Percentiles rank a stretch among this genome's conserved stretches.
phyloP scores from a whole-genome alignment of 2,888 invertebrate species.

The Himalopsyche tibetana region DNA sequence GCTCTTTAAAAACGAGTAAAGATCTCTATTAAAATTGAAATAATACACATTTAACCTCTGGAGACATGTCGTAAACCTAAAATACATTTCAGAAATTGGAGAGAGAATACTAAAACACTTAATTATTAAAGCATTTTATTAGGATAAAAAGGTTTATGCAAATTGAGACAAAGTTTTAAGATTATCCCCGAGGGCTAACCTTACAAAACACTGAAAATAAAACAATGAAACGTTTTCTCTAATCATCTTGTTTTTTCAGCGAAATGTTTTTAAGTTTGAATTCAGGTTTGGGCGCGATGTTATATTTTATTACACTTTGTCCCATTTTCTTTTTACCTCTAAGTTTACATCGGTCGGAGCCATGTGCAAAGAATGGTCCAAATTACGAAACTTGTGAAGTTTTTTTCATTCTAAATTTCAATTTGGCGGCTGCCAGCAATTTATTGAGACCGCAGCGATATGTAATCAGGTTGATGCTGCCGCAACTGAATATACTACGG shows the following conservation, averaged over 20 bases:
- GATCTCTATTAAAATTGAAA: not conserved
- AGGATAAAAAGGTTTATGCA: constrained; percentile 25
- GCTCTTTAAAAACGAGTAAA: no score
- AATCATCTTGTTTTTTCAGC: constrained; percentile 4
- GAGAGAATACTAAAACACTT: constrained; percentile 19
- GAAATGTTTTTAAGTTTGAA: not conserved
- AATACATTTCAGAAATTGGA: not conserved
- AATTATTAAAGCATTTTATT: constrained; percentile 17
- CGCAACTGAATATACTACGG: constrained; percentile 4
- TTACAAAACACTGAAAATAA: constrained; percentile 28
- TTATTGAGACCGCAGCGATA: constrained; percentile 21
- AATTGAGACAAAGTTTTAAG: constrained; percentile 16
- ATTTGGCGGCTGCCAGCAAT: constrained; percentile 20
- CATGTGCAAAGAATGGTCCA: constrained; percentile 16
- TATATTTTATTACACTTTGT: constrained; percentile 20
- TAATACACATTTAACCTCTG: not conserved
- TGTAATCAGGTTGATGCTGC: constrained; percentile 11
- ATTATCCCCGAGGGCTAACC: constrained; percentile 26
- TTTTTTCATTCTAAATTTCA: constrained; percentile 30
- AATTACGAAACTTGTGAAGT: constrained; percentile 26
- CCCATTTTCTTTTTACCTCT: constrained; percentile 23
- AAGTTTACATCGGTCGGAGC: constrained; percentile 31
- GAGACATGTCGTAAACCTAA: not conserved
- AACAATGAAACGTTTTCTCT: constrained; percentile 30
- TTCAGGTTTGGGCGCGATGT: not conserved